These are phyloP conservation scores for Anolis apletophallus DNA, from an alignment of 2,797 vertebrate species.

Conservation along the genomic window DNA sequence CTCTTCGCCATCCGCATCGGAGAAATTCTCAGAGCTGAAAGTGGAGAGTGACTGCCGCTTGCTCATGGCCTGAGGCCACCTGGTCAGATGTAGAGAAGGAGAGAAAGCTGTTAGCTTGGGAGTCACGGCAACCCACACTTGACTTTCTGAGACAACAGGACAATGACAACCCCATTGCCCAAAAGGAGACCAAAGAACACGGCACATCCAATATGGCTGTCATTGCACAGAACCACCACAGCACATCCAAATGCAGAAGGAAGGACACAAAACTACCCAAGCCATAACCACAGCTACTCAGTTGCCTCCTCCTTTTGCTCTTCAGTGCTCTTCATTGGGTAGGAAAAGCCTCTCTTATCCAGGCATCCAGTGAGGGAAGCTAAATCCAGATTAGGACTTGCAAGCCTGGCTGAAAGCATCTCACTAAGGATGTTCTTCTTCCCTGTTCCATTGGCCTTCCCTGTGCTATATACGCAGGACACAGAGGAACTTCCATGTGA, in stretches of 20 bases:
- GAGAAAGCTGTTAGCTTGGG: not conserved
- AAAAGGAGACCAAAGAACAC: not conserved
- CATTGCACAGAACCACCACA: not conserved
- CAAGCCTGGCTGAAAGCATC: too few species aligned
- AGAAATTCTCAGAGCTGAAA: slow-evolving; percentile 96
- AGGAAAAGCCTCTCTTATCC: too few species aligned
- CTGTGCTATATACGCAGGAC: too few species aligned
- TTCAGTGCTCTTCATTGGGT: too few species aligned
- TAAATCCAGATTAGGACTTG: not conserved
- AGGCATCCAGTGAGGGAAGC: too few species aligned
- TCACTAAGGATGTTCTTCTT: not conserved
- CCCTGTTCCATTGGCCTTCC: not conserved
- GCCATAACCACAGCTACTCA: not conserved
- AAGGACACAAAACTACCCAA: not conserved
- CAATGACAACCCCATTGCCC: not conserved
- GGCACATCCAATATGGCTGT: too few species aligned
- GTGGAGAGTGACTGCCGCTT: slow-evolving; percentile 94
- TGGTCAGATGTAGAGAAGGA: slow-evolving; percentile 46
- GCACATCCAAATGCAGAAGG: not conserved
- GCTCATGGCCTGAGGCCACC: slow-evolving; percentile 88
- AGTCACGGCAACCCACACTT: not conserved
- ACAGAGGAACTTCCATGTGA: too few species aligned
- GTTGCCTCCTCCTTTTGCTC: not conserved
- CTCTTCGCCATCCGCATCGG: slow-evolving; percentile 87
- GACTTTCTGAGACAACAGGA: not conserved